phyloP scores from a whole-genome alignment of 2,113 vertebrate genomes.

The Reinhardtius hippoglossoides region DNA sequence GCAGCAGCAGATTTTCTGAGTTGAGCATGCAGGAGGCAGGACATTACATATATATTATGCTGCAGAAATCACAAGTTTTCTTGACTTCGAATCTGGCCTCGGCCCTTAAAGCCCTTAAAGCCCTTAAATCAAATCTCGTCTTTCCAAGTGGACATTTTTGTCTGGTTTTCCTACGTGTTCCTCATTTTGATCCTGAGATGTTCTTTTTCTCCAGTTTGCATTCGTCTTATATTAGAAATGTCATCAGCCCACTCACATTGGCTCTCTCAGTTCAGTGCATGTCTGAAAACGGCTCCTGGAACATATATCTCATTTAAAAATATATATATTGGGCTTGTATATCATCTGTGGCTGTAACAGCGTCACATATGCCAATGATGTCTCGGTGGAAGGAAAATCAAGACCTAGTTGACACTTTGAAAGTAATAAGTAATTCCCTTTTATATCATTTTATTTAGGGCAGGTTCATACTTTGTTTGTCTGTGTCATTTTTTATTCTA shows the following conservation, averaged over 20 bases:
- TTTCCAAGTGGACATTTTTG: no score
- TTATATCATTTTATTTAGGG: background rate
- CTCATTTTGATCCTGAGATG: no score
- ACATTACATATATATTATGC: no score
- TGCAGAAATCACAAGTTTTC: no score
- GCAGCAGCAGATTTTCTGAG: no score
- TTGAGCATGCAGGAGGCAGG: no score
- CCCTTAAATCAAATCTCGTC: no score
- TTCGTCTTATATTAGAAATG: background rate
- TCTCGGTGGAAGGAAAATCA: constrained; percentile 7
- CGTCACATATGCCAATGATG: background rate
- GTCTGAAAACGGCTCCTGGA: no score
- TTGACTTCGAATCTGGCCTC: no score
- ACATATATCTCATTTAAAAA: background rate
- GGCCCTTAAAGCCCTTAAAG: no score
- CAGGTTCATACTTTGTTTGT: background rate
- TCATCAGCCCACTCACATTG: background rate
- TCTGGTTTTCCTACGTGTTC: no score
- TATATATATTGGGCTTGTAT: background rate
- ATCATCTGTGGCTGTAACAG: background rate
- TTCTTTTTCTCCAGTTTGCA: background rate
- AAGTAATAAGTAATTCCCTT: background rate
- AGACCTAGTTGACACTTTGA: background rate
- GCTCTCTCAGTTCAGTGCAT: no score
- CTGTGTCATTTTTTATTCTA: background rate